phyloP scores from a whole-genome alignment of 30 jellyfish, hydroid and myxozoan genomes.

The Aurelia sp. region DNA sequence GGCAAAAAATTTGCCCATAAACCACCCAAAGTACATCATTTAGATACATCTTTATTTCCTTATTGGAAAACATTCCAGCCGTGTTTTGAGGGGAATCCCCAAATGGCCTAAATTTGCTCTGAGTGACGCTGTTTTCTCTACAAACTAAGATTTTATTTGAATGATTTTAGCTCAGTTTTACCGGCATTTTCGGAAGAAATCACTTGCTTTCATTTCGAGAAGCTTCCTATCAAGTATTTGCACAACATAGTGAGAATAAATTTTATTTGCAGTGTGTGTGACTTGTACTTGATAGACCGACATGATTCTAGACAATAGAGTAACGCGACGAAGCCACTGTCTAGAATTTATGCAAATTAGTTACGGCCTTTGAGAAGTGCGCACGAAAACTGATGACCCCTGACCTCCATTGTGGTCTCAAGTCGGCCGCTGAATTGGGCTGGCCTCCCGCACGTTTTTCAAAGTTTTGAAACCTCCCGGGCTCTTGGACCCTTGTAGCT shows the following conservation, averaged over 20 bases:
- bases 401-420: slow-evolving; percentile 7
- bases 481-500: too few relatives aligned
- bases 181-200: neutral
- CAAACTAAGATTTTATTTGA: neutral
- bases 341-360: slow-evolving; percentile 73
- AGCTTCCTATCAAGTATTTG: too few relatives aligned
- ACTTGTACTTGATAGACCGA: too few relatives aligned
- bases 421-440: too few relatives aligned
- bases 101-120: neutral
- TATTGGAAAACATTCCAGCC: too few relatives aligned
- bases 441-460: too few relatives aligned
- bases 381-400: slow-evolving; percentile 58
- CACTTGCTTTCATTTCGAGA: neutral
- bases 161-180: neutral
- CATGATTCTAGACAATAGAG: too few relatives aligned
- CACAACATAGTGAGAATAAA: too few relatives aligned
- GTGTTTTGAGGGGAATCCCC: neutral
- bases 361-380: slow-evolving; percentile 5
- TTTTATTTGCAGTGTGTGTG: too few relatives aligned
- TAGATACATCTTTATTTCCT: neutral
- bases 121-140: neutral
- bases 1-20: neutral
- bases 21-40: neutral
- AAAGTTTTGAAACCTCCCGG: too few relatives aligned
- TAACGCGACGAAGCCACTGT: slow-evolving; percentile 18